Percentiles rank a stretch among this genome's conserved stretches.
Conservation (phyloP, 2,797 vertebrate species). For the Craterocephalus amniculus region DNA sequence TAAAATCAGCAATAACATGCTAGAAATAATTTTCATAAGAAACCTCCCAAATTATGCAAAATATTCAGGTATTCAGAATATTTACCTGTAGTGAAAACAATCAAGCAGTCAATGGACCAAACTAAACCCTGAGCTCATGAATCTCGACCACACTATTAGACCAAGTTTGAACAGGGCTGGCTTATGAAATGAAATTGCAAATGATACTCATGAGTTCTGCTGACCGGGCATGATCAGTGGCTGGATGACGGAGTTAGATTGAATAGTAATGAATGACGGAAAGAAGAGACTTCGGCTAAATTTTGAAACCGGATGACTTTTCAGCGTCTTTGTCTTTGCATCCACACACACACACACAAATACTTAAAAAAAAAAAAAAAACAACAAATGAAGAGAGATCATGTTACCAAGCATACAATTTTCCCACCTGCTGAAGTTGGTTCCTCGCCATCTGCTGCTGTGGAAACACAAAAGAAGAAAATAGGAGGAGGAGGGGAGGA, state of each 20-base stretch:
- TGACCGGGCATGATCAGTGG: constrained; percentile 63
- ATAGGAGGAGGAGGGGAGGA: constrained; percentile 20
- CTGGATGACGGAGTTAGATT: constrained; percentile 51
- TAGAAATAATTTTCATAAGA: constrained; percentile 5
- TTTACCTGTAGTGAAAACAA: constrained; percentile 21
- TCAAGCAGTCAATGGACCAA: constrained; percentile 19
- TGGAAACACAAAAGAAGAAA: constrained; percentile 53
- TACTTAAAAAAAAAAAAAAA: constrained; percentile 14
- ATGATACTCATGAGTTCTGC: constrained; percentile 57
- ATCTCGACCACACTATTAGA: constrained; percentile 20
- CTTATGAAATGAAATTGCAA: constrained; percentile 44
- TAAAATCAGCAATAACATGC: constrained; percentile 3
- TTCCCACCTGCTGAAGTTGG: constrained; percentile 85
- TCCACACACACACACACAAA: constrained; percentile 14
- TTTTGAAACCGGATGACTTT: constrained; percentile 21
- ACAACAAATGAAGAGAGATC: constrained; percentile 47
- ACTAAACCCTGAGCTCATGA: constrained; percentile 26
- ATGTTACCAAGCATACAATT: constrained; percentile 72
- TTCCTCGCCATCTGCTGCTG: constrained; percentile 86
- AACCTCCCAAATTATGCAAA: constrained; percentile 12
- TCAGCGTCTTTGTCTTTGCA: background rate
- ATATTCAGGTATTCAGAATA: constrained; percentile 15
- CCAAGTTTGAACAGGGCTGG: constrained; percentile 27
- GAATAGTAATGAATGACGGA: constrained; percentile 33
- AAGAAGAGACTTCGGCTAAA: constrained; percentile 34